These are phyloP conservation scores for Drosophila melanosoma DNA, from an alignment of 2,888 invertebrate species.

Conservation along the genomic window DNA sequence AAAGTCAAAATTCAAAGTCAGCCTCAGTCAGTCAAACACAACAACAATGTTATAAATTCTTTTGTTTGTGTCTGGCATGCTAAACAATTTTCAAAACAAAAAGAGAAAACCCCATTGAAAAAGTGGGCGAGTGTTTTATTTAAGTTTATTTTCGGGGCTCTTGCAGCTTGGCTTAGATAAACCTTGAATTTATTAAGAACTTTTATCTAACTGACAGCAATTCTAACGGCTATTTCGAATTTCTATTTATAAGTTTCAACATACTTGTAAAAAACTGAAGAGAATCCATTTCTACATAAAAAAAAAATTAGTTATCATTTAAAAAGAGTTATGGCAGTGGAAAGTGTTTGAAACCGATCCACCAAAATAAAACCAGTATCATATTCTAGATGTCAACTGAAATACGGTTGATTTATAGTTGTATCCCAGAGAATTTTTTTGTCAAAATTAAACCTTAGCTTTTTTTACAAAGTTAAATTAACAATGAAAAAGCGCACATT, in stretches of 20 bases:
- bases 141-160: neutral
- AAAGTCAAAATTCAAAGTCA: slow-evolving; percentile 13
- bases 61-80: slow-evolving; percentile 73
- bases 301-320: slow-evolving; percentile 15
- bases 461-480: neutral
- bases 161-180: slow-evolving; percentile 26
- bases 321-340: slow-evolving; percentile 1
- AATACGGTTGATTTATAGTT: neutral
- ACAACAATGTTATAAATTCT: slow-evolving; percentile 75
- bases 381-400: neutral
- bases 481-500: slow-evolving; percentile 1
- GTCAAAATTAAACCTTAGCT: neutral
- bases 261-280: slow-evolving; percentile 19
- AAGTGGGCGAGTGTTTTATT: slow-evolving; percentile 34
- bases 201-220: slow-evolving; percentile 50
- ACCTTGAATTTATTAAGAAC: slow-evolving; percentile 53
- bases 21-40: slow-evolving; percentile 32
- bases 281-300: slow-evolving; percentile 21
- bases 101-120: slow-evolving; percentile 61
- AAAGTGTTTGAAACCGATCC: neutral
- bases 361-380: neutral
- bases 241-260: slow-evolving; percentile 17
- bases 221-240: slow-evolving; percentile 41
- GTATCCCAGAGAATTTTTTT: neutral
- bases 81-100: slow-evolving; percentile 69